Conservation (phyloP, 2,888 invertebrate species). For the Uloborus plumipes region DNA sequence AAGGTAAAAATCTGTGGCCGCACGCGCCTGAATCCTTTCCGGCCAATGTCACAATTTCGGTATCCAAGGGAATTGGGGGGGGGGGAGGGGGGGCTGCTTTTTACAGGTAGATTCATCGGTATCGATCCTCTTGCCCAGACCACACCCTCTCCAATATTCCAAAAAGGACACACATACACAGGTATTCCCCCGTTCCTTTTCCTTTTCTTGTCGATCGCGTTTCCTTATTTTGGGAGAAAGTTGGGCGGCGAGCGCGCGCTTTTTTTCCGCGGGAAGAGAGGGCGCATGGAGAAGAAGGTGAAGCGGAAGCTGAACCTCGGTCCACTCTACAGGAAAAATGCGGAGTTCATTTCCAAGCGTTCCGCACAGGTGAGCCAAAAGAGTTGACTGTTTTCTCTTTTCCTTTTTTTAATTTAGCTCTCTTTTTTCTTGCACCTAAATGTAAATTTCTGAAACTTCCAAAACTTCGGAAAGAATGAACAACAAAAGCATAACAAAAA, state of each 20-base stretch:
- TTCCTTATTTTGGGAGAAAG: too few species aligned
- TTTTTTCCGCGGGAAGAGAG: background rate
- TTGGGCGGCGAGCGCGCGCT: too few species aligned
- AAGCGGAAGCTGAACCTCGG: background rate
- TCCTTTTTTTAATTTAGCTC: too few species aligned
- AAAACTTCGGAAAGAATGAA: too few species aligned
- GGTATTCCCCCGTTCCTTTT: conserved; percentile 33
- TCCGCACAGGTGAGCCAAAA: background rate
- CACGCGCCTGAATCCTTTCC: too few species aligned
- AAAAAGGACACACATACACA: conserved; percentile 21
- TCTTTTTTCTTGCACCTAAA: too few species aligned
- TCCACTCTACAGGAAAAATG: conserved; percentile 5
- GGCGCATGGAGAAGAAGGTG: background rate
- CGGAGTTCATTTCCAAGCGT: conserved; percentile 5
- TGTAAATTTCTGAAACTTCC: too few species aligned
- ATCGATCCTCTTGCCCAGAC: conserved; percentile 35
- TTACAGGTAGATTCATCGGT: conserved; percentile 44
- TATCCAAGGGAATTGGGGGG: too few species aligned
- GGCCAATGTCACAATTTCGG: too few species aligned
- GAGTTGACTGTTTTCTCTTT: too few species aligned
- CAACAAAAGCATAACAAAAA: too few species aligned
- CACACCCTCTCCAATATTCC: conserved; percentile 1
- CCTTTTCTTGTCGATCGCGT: background rate
- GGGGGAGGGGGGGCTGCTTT: background rate
- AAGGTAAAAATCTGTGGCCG: too few species aligned